Conservation (phyloP, 2,113 vertebrate genomes). For the Ageneiosus marmoratus region DNA sequence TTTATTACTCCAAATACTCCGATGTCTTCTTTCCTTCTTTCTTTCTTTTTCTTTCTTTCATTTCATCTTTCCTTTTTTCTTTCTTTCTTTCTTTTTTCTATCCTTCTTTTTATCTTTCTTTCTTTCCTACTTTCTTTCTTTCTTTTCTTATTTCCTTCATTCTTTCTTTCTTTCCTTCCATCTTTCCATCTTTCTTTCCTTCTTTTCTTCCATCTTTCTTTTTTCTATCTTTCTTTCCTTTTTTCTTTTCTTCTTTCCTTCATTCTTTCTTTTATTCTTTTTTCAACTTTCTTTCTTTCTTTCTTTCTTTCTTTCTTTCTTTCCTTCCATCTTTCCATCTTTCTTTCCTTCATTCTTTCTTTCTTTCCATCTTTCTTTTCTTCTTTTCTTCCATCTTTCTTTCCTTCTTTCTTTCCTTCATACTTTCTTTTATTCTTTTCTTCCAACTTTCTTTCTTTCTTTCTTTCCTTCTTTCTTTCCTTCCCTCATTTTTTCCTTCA, state of each 20-base stretch:
- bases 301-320: constrained; percentile 46
- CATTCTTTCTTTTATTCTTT: constrained; percentile 21
- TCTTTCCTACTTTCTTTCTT: too few relatives aligned
- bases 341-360: constrained; percentile 34
- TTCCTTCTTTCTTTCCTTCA: not conserved
- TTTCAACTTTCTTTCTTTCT: not conserved
- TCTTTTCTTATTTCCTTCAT: too few relatives aligned
- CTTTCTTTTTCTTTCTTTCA: not conserved
- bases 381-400: not conserved
- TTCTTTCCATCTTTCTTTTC: not conserved
- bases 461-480: constrained; percentile 16
- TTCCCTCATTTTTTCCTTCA: too few relatives aligned
- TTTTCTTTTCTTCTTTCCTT: not conserved
- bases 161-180: too few relatives aligned
- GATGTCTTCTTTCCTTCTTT: not conserved
- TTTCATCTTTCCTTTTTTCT: not conserved
- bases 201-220: not conserved
- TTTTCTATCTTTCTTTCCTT: not conserved
- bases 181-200: too few relatives aligned
- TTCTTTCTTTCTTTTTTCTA: too few relatives aligned
- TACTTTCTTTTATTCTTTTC: not conserved
- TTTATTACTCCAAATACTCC: not conserved
- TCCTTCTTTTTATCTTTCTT: too few relatives aligned
- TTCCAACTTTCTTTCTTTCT: not conserved
- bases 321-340: too few relatives aligned